phyloP scores from a whole-genome alignment of 92 coral and sea anemone genomes.

The Zoanthus sansibaricus region DNA sequence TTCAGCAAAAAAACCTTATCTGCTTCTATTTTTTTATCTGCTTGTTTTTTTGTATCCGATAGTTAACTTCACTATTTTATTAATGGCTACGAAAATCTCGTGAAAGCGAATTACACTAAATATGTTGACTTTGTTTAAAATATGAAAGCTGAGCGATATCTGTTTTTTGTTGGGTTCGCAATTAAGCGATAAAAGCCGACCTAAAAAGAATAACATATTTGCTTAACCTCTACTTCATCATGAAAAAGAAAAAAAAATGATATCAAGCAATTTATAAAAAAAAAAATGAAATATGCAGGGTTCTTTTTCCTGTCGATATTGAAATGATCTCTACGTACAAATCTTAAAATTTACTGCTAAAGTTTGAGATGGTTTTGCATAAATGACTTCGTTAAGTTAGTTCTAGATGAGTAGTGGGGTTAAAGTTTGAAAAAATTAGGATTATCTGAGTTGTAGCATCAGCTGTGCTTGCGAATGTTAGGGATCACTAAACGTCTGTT shows the following conservation, averaged over 20 bases:
- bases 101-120: constrained; percentile 18
- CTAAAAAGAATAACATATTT: background rate
- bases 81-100: constrained; percentile 10
- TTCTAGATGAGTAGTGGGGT: background rate
- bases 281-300: background rate
- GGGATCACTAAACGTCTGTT: constrained; percentile 33
- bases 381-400: background rate
- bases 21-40: background rate
- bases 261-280: background rate
- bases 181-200: background rate
- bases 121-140: constrained; percentile 22
- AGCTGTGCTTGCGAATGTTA: constrained; percentile 15
- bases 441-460: background rate
- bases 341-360: background rate
- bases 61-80: constrained; percentile 7
- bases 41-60: constrained; percentile 22
- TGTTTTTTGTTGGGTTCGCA: background rate
- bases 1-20: background rate
- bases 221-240: background rate
- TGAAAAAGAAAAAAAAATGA: background rate
- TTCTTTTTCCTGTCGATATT: background rate
- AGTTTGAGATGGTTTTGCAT: background rate
- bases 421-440: background rate
- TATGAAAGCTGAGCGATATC: background rate
- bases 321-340: background rate